These are phyloP conservation scores for Cheilosia scutellata DNA, from an alignment of 2,888 invertebrate genomes.

Conservation along the genomic window DNA sequence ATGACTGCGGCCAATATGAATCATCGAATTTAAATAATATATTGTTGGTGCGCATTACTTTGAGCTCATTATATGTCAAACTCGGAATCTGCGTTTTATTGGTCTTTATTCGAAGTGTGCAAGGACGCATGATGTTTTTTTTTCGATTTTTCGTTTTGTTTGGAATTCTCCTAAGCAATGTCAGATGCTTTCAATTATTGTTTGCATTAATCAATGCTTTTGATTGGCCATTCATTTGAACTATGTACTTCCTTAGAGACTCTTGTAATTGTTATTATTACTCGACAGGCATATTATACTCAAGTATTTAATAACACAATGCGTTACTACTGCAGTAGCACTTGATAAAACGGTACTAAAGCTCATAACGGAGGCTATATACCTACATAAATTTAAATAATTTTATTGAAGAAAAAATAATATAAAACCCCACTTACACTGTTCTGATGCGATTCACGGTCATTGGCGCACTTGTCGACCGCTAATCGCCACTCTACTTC, in stretches of 20 bases:
- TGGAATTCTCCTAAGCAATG: slow-evolving; percentile 27
- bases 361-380: slow-evolving; percentile 12
- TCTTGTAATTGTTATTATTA: neutral
- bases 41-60: slow-evolving; percentile 59
- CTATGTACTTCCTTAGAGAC: slow-evolving; percentile 1
- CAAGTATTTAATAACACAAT: slow-evolving; percentile 6
- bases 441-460: slow-evolving; percentile 60
- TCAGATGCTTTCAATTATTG: slow-evolving; percentile 29
- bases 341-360: slow-evolving; percentile 24
- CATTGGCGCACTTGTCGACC: slow-evolving; percentile 69
- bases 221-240: slow-evolving; percentile 24
- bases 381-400: slow-evolving; percentile 22
- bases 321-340: neutral
- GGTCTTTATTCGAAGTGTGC: slow-evolving; percentile 5
- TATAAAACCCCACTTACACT: slow-evolving; percentile 9
- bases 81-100: slow-evolving; percentile 57
- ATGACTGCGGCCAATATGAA: slow-evolving; percentile 26
- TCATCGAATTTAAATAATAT: slow-evolving; percentile 65
- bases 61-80: slow-evolving; percentile 65
- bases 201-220: neutral
- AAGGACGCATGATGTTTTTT: slow-evolving; percentile 50
- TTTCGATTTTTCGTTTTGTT: slow-evolving; percentile 10
- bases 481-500: slow-evolving; percentile 62
- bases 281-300: neutral
- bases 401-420: slow-evolving; percentile 21